Conservation (phyloP, 2,888 invertebrate genomes). For the Drosophila paranaensis region DNA sequence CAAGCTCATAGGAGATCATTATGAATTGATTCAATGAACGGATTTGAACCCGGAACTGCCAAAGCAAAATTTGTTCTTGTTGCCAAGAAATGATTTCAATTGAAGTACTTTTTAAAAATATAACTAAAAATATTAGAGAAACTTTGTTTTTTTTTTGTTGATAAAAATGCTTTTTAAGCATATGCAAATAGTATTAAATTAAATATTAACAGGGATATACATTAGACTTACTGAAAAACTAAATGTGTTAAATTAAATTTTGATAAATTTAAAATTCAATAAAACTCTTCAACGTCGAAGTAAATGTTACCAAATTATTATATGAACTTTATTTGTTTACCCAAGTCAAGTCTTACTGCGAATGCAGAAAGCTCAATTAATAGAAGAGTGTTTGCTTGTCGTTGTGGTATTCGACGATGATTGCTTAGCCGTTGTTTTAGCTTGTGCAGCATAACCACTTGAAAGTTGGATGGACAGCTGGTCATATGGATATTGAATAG, state of each 20-base stretch:
- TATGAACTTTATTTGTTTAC: not conserved
- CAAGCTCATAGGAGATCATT: constrained; percentile 9
- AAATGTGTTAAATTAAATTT: too few species aligned
- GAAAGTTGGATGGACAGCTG: constrained; percentile 57
- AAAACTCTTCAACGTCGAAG: too few species aligned
- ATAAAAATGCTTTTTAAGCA: too few species aligned
- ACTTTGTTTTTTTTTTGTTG: too few species aligned
- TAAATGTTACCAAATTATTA: not conserved
- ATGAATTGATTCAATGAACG: not conserved
- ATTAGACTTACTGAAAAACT: too few species aligned
- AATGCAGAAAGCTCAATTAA: not conserved
- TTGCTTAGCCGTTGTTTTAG: constrained; percentile 22
- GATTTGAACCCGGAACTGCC: constrained; percentile 3
- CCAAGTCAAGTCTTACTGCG: too few species aligned
- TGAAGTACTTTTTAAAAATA: not conserved
- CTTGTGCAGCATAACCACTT: constrained; percentile 60
- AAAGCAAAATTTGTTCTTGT: not conserved
- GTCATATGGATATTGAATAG: constrained; percentile 45
- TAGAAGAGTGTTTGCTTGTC: constrained; percentile 23
- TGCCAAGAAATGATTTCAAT: not conserved
- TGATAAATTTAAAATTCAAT: too few species aligned
- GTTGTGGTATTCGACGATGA: constrained; percentile 5
- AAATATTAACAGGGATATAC: too few species aligned
- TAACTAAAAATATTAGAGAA: not conserved
- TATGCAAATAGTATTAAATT: too few species aligned